Percentiles rank a stretch among this genome's conserved stretches.
Conservation (phyloP, 53 echinoderm and acorn worm species). For the Patiria pectinifera region DNA sequence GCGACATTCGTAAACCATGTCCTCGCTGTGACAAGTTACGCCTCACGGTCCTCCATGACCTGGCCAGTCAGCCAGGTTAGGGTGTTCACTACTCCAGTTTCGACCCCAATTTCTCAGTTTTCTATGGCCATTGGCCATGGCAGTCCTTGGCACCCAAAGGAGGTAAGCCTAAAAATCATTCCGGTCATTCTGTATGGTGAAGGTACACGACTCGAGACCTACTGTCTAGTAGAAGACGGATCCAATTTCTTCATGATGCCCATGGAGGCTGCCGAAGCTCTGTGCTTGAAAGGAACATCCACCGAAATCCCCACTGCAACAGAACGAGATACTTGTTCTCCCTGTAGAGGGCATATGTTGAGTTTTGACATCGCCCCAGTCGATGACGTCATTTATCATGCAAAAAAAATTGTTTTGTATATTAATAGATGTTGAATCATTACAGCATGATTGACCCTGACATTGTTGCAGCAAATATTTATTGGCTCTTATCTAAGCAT, state of each 20-base stretch:
- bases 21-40: background rate
- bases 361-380: background rate
- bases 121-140: conserved; percentile 26
- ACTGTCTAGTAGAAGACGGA: conserved; percentile 4
- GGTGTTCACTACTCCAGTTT: background rate
- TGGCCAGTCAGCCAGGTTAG: background rate
- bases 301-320: conserved; percentile 3
- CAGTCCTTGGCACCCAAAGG: conserved; percentile 3
- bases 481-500: too few species aligned
- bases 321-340: background rate
- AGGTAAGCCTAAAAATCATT: conserved; percentile 25
- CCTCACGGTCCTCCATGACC: conserved; percentile 17
- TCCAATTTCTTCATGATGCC: conserved; percentile 26
- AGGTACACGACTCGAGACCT: background rate
- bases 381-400: too few species aligned
- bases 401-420: too few species aligned
- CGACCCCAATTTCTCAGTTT: conserved; percentile 11
- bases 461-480: too few species aligned
- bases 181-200: background rate
- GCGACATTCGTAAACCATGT: conserved; percentile 19
- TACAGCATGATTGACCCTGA: too few species aligned
- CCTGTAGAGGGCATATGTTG: background rate
- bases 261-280: background rate
- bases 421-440: too few species aligned
- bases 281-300: background rate